Evolutionary conservation across 2,113 vertebrate genomes (phyloP).

Genomic region (Semicossyphus pulcher): DNA sequence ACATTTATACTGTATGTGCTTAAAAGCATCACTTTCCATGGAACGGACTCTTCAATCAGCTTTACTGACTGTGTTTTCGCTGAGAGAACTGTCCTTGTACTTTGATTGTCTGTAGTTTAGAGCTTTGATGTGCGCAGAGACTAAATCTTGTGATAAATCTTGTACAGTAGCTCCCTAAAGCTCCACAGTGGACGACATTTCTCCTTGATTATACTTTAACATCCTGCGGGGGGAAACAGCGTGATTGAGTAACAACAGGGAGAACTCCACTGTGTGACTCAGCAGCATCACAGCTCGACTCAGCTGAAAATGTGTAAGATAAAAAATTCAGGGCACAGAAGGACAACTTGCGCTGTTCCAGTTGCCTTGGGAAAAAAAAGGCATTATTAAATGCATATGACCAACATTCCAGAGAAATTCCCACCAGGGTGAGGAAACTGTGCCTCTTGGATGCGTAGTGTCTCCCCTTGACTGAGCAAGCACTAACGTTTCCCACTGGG

Average conservation of each 20-base stretch:
- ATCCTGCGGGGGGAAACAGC: constrained; percentile 15
- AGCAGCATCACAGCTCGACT: constrained; percentile 21
- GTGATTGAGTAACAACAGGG: constrained; percentile 35
- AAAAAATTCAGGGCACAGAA: constrained; percentile 26
- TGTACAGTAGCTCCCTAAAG: neutral
- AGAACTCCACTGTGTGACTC: constrained; percentile 48
- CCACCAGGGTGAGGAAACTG: constrained; percentile 23
- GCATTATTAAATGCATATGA: constrained; percentile 39
- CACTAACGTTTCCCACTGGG: constrained; percentile 27
- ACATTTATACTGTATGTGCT: neutral
- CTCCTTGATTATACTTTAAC: constrained; percentile 29
- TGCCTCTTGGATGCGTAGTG: constrained; percentile 9
- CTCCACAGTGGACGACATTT: constrained; percentile 30
- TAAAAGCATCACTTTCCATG: neutral
- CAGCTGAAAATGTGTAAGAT: constrained; percentile 13
- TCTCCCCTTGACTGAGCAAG: constrained; percentile 28
- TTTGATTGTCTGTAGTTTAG: constrained; percentile 10
- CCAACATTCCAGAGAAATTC: constrained; percentile 13
- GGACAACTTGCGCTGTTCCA: constrained; percentile 7
- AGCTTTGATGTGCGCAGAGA: constrained; percentile 14
- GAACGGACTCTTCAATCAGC: neutral
- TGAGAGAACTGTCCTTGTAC: neutral
- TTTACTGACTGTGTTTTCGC: neutral
- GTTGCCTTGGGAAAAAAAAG: constrained; percentile 35
- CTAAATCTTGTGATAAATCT: constrained; percentile 1